A percentile compares a stretch with the other conserved stretches of the same genome.
These are phyloP conservation scores for Hydrozoanthus gracilis DNA, from an alignment of 92 coral and sea anemone genomes.

Conservation along the genomic window DNA sequence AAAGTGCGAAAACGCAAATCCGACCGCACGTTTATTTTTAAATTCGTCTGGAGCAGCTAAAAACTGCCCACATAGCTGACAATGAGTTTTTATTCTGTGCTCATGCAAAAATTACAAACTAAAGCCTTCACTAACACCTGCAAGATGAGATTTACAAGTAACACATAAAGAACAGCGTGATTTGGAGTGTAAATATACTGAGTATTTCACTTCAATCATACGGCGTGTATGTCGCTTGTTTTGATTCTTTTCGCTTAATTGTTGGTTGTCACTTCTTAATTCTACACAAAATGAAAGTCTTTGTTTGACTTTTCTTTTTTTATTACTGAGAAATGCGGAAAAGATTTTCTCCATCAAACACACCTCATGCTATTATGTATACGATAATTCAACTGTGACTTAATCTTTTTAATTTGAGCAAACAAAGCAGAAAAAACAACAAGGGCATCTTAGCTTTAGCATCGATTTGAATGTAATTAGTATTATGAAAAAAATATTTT, in stretches of 20 bases:
- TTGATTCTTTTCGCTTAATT: background rate
- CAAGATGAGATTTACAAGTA: constrained; percentile 10
- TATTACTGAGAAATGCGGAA: background rate
- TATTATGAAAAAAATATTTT: background rate
- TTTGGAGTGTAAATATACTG: too few species aligned
- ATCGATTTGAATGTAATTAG: constrained; percentile 23
- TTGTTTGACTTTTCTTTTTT: background rate
- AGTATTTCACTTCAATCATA: background rate
- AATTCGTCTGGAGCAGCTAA: background rate
- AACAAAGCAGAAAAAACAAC: constrained; percentile 10
- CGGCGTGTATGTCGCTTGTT: background rate
- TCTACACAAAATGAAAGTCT: too few species aligned
- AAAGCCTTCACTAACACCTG: constrained; percentile 22
- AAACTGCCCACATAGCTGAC: background rate
- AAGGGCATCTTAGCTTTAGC: background rate
- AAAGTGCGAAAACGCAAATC: background rate
- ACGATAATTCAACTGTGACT: background rate
- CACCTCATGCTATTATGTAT: background rate
- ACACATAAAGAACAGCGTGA: background rate
- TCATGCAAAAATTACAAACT: background rate
- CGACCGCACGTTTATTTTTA: background rate
- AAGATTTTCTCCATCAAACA: background rate
- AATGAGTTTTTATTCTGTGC: background rate
- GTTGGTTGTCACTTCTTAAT: background rate
- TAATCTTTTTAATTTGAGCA: constrained; percentile 15